Percentiles rank a stretch among this genome's conserved stretches.
phyloP scores from a whole-genome alignment of 2,888 invertebrate genomes.

The Conus canariensis region DNA sequence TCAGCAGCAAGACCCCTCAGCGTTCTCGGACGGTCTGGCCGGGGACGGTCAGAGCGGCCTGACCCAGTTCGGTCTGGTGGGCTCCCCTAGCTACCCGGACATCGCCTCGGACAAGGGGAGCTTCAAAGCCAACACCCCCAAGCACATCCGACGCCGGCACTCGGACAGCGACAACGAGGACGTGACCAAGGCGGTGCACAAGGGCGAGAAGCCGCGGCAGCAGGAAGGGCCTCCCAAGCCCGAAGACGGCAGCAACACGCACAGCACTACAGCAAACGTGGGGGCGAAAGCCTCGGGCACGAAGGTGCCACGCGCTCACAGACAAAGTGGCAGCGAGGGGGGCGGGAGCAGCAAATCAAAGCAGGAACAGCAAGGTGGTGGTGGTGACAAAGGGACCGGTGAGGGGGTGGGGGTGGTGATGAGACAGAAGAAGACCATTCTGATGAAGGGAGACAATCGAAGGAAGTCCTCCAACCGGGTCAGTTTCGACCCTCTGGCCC shows the following conservation, averaged over 20 bases:
- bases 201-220: background rate
- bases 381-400: background rate
- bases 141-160: constrained; percentile 71
- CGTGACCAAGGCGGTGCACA: constrained; percentile 46
- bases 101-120: constrained; percentile 74
- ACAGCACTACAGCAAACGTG: background rate
- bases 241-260: background rate
- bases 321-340: background rate
- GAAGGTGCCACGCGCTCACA: background rate
- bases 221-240: background rate
- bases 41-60: constrained; percentile 39
- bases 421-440: constrained; percentile 69
- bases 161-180: constrained; percentile 71
- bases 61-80: constrained; percentile 60
- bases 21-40: no score
- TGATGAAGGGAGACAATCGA: constrained; percentile 83
- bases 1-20: background rate
- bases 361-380: background rate
- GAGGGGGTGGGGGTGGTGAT: constrained; percentile 46
- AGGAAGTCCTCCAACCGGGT: constrained; percentile 82
- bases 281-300: background rate
- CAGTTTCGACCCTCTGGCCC: constrained; percentile 97
- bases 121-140: constrained; percentile 72
- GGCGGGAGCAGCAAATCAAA: background rate
- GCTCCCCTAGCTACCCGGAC: constrained; percentile 69